Percentiles rank a stretch among this genome's conserved stretches.
These are phyloP conservation scores for Oryzias dopingdopingensis DNA, from an alignment of 2,797 vertebrate species.

Conservation along the genomic window DNA sequence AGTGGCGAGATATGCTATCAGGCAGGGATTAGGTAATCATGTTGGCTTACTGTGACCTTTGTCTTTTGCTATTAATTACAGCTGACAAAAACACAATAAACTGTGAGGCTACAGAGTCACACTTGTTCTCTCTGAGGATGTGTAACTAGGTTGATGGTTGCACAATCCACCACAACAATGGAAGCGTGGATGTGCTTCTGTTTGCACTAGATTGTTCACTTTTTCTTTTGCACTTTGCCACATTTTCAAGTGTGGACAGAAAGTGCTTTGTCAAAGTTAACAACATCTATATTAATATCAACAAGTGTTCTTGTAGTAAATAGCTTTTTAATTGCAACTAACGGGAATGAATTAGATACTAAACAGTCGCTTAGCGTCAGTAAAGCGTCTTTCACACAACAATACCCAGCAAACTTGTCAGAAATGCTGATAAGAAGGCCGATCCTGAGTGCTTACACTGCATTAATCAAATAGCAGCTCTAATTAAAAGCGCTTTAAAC, in stretches of 20 bases:
- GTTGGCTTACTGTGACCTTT: slow-evolving; percentile 68
- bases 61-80: slow-evolving; percentile 73
- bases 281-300: slow-evolving; percentile 82
- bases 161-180: slow-evolving; percentile 9
- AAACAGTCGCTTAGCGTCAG: slow-evolving; percentile 83
- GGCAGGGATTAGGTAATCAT: slow-evolving; percentile 68
- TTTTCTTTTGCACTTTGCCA: slow-evolving; percentile 37
- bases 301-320: slow-evolving; percentile 76
- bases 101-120: slow-evolving; percentile 36
- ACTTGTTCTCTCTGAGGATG: slow-evolving; percentile 27
- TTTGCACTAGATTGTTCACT: slow-evolving; percentile 38
- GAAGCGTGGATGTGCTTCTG: no score
- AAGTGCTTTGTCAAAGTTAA: slow-evolving; percentile 73
- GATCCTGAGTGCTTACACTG: slow-evolving; percentile 94
- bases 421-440: slow-evolving; percentile 96
- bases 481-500: slow-evolving; percentile 99
- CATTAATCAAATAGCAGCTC: slow-evolving; percentile 99
- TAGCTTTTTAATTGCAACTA: slow-evolving; percentile 81
- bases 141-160: slow-evolving; percentile 20
- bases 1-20: slow-evolving; percentile 62
- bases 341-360: slow-evolving; percentile 82
- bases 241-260: slow-evolving; percentile 51
- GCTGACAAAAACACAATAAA: slow-evolving; percentile 70
- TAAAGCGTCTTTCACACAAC: slow-evolving; percentile 90
- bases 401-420: slow-evolving; percentile 95